These are phyloP conservation scores for Erebia ligea DNA, from an alignment of 2,888 invertebrate species.

Conservation along the genomic window DNA sequence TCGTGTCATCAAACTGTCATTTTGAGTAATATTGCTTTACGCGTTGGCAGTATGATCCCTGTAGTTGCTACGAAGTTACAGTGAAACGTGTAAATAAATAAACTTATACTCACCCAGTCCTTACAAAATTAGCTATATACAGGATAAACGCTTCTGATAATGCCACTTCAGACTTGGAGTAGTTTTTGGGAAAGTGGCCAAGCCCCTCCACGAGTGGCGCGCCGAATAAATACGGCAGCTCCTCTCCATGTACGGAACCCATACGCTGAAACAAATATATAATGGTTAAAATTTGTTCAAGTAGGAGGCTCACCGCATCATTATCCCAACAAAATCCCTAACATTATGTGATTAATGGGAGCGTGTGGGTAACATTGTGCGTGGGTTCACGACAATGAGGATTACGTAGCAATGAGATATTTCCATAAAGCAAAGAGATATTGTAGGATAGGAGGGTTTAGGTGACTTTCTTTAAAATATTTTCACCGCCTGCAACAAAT, in stretches of 20 bases:
- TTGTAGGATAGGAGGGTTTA: too few species aligned
- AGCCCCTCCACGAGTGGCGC: slow-evolving; percentile 93
- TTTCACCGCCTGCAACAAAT: too few species aligned
- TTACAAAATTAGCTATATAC: slow-evolving; percentile 94
- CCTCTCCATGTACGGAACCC: slow-evolving; percentile 97
- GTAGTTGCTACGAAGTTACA: too few species aligned
- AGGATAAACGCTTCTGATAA: slow-evolving; percentile 94
- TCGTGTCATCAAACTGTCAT: too few species aligned
- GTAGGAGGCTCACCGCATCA: too few species aligned
- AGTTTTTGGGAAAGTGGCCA: slow-evolving; percentile 93
- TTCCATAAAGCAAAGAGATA: neutral
- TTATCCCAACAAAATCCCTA: too few species aligned
- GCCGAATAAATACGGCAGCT: slow-evolving; percentile 95
- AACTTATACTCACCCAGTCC: slow-evolving; percentile 89
- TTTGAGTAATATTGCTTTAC: too few species aligned
- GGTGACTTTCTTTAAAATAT: too few species aligned
- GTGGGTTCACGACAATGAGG: too few species aligned
- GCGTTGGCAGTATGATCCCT: neutral
- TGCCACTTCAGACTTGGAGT: slow-evolving; percentile 93
- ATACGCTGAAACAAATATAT: slow-evolving; percentile 85
- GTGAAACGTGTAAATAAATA: neutral
- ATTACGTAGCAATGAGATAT: too few species aligned
- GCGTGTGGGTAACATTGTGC: too few species aligned
- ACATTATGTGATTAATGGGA: too few species aligned
- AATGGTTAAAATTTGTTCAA: neutral